Conservation (phyloP, 2,888 invertebrate species). For the Drosophila rellima region DNA sequence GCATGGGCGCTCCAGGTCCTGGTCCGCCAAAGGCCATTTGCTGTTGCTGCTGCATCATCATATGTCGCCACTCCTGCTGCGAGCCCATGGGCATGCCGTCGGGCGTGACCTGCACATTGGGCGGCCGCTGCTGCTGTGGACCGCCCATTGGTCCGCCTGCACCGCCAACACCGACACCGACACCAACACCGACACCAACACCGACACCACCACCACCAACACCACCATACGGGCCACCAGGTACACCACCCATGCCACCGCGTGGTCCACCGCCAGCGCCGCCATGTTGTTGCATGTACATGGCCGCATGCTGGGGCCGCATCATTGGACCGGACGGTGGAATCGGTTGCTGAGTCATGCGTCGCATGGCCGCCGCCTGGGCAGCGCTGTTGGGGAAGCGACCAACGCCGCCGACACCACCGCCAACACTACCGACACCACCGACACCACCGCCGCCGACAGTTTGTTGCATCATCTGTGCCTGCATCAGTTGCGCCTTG, state of each 20-base stretch:
- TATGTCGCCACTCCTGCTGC: constrained; percentile 85
- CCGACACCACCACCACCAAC: constrained; percentile 83
- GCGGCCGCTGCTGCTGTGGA: constrained; percentile 87
- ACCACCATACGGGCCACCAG: constrained; percentile 84
- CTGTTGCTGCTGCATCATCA: constrained; percentile 86
- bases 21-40: constrained; percentile 80
- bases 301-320: constrained; percentile 88
- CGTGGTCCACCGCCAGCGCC: constrained; percentile 82
- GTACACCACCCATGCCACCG: constrained; percentile 73
- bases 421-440: constrained; percentile 83
- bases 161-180: constrained; percentile 52
- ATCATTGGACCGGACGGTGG: constrained; percentile 91
- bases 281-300: constrained; percentile 87
- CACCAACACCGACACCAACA: neutral
- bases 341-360: constrained; percentile 90
- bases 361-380: constrained; percentile 87
- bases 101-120: constrained; percentile 88
- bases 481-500: constrained; percentile 86
- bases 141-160: constrained; percentile 85
- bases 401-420: constrained; percentile 84
- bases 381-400: constrained; percentile 87
- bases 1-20: constrained; percentile 81
- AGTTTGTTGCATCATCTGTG: constrained; percentile 87
- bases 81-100: constrained; percentile 87
- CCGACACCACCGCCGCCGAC: constrained; percentile 83